These are phyloP conservation scores for Perizoma affinitatum DNA, from an alignment of 2,888 invertebrate species.

Conservation along the genomic window DNA sequence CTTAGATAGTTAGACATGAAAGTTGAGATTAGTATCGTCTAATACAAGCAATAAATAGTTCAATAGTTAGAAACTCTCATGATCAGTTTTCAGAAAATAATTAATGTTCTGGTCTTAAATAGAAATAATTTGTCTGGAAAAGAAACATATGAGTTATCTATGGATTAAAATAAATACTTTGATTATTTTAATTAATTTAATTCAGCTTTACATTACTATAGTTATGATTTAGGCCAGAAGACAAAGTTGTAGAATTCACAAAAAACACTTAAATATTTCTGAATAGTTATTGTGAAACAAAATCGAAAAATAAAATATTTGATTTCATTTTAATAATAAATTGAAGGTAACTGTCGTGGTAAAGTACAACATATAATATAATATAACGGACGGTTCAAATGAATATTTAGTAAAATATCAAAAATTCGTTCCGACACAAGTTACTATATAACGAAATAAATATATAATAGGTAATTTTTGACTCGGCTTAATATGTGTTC, in stretches of 20 bases:
- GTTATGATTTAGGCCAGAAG: slow-evolving; percentile 14
- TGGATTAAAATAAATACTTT: background rate
- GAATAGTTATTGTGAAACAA: background rate
- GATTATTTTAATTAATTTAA: background rate
- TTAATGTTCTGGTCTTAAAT: too few species aligned
- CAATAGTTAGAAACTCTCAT: too few species aligned
- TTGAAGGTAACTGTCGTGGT: too few species aligned
- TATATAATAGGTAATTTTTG: slow-evolving; percentile 4
- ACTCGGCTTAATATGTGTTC: slow-evolving; percentile 21
- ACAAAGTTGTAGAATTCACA: background rate
- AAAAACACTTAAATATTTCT: background rate
- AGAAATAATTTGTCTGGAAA: too few species aligned
- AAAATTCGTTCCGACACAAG: slow-evolving; percentile 11
- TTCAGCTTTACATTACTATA: background rate
- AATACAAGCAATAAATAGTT: too few species aligned
- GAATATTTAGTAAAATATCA: slow-evolving; percentile 9
- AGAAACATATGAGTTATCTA: too few species aligned
- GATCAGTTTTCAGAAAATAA: too few species aligned
- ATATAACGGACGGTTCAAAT: slow-evolving; percentile 26
- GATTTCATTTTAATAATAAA: too few species aligned
- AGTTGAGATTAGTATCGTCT: too few species aligned
- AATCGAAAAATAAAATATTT: too few species aligned
- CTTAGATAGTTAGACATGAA: background rate
- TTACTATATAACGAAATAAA: slow-evolving; percentile 12
- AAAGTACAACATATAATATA: slow-evolving; percentile 6